Base-by-base conservation (phyloP, 1,140 invertebrate genomes). In the Acromyrmex echinatior region DNA sequence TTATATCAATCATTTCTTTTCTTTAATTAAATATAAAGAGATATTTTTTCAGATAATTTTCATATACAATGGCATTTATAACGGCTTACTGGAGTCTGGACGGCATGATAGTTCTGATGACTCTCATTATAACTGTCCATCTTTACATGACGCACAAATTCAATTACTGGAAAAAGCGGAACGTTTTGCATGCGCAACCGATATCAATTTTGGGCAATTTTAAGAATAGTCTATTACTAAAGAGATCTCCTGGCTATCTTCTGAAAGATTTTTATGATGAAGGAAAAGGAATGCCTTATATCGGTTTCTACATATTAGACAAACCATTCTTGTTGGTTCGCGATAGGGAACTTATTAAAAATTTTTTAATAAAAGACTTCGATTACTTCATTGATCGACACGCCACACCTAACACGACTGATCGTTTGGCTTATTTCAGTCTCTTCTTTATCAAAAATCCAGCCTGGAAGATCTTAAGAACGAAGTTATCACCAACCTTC, bases 301-400 rank as follows among this genome's bases (percentile, higher is more conserved):
- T 93, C 7, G 95, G 95, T 0, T 93, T 95, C 18, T 96, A 93
- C 56, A 45, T 94, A 5, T 92, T 95, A 14, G 91, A 94, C 51
- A 92, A 92, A 14, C 95, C 95, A 0, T 89, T 73, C 0, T 76
- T 96, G 0, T 39, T 96, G 2, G 18, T 96, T 3, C 92, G 95
- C 2, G 96, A 96, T 85, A 92, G 94, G 0, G 93, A 95, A 2
- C 65, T 96, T 0, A 86, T 96, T 0, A 96, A 96, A 78, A 82
- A 94, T 4, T 74, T 96, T 16, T 39, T 96, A 10, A 91, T 96
- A 2, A 96, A 96, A 80, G 96, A 96, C 71, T 96, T 96, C 77
- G 87, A 94, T 56, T 85, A 94, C 49, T 96, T 96, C 60, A 5
- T 60, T 0, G 92, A 96, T 60, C 91, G 94, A 79, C 90, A 89